Conservation (phyloP, 2,888 invertebrate species). For the Ichneumoninae sp. region DNA sequence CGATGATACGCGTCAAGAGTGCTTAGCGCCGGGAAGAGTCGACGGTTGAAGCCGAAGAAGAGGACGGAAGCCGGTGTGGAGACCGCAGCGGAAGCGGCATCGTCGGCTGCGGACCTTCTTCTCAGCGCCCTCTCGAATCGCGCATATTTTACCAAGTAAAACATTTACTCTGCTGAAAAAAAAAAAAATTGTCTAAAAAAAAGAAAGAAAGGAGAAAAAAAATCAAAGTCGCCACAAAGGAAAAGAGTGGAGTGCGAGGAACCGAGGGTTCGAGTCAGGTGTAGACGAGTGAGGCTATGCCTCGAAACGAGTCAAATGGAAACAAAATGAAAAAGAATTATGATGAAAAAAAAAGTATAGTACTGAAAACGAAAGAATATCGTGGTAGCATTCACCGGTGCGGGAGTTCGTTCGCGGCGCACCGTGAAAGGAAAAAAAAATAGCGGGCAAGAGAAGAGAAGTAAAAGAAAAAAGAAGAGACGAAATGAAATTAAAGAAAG, state of each 20-base stretch:
- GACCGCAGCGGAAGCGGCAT: conserved; percentile 20
- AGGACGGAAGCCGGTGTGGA: not conserved
- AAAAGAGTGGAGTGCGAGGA: conserved; percentile 5
- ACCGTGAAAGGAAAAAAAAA: conserved; percentile 25
- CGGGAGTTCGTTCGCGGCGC: conserved; percentile 19
- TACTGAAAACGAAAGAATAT: conserved; percentile 18
- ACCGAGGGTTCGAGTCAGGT: not conserved
- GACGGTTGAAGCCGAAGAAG: conserved; percentile 22
- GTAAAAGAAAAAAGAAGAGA: conserved; percentile 23
- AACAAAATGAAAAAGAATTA: conserved; percentile 41
- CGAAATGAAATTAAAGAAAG: conserved; percentile 28
- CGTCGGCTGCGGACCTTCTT: conserved; percentile 9
- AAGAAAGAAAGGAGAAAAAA: not conserved
- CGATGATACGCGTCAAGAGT: conserved; percentile 6
- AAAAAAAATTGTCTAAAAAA: not conserved
- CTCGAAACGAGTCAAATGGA: conserved; percentile 28
- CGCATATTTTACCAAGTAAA: conserved; percentile 4
- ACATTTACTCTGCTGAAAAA: conserved; percentile 24
- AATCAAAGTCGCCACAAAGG: not conserved
- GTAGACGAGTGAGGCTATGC: conserved; percentile 9
- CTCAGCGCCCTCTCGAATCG: not conserved
- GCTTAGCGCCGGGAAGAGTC: conserved; percentile 1
- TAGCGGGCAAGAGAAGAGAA: not conserved
- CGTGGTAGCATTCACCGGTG: conserved; percentile 12
- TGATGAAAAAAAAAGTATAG: conserved; percentile 17